A percentile compares a stretch with the other conserved stretches of the same genome.
Evolutionary conservation across 2,797 vertebrate genomes (phyloP).

Genomic region (Sebastiscus albofasciatus): DNA sequence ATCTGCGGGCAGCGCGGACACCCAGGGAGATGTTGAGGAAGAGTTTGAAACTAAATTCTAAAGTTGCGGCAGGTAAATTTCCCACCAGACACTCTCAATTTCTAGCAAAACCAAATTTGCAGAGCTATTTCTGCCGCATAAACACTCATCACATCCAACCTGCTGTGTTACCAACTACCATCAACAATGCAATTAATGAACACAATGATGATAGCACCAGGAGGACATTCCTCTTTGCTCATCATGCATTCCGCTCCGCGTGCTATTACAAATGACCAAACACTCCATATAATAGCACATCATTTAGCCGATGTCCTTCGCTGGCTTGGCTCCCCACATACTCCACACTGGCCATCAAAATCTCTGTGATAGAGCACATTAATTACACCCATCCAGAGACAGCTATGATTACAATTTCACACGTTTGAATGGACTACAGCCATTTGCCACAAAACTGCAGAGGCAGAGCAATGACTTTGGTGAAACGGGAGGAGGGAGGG

Average conservation of each 20-base stretch:
- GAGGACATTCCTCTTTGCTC: constrained; percentile 74
- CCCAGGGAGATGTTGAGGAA: constrained; percentile 13
- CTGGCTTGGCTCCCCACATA: constrained; percentile 72
- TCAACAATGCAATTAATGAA: constrained; percentile 77
- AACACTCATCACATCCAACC: constrained; percentile 64
- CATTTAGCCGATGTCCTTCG: constrained; percentile 79
- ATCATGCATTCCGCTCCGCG: constrained; percentile 65
- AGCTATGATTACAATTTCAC: constrained; percentile 94
- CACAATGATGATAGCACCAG: constrained; percentile 67
- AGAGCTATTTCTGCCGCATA: constrained; percentile 45
- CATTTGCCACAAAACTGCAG: constrained; percentile 82
- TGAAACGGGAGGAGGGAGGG: background rate
- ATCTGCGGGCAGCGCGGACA: constrained; percentile 23
- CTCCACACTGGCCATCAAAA: constrained; percentile 83
- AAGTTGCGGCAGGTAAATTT: constrained; percentile 31
- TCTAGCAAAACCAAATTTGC: constrained; percentile 2
- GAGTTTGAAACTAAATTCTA: background rate
- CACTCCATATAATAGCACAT: constrained; percentile 81
- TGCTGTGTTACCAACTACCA: constrained; percentile 57
- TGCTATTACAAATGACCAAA: constrained; percentile 78
- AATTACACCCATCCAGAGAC: constrained; percentile 91
- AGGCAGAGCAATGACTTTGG: constrained; percentile 82
- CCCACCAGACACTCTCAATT: constrained; percentile 12
- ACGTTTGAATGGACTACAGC: constrained; percentile 90
- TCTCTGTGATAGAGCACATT: constrained; percentile 88